Conservation (phyloP, 2,888 invertebrate genomes). For the Pheosia tremula region DNA sequence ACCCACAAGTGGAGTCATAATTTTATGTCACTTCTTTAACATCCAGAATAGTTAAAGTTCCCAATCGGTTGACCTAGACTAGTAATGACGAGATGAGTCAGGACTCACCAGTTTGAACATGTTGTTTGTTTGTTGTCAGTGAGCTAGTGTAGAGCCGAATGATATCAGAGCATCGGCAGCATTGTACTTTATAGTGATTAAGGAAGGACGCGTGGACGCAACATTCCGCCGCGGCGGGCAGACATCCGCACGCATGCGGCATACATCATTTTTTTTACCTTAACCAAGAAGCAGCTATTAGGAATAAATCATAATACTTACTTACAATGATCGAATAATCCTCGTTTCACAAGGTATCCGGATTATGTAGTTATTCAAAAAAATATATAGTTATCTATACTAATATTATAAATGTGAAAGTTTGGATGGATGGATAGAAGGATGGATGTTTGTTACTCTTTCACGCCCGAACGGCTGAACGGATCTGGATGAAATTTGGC, state of each 20-base stretch:
- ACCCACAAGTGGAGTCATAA: too few relatives aligned
- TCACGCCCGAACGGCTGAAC: too few relatives aligned
- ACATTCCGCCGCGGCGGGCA: constrained; percentile 5
- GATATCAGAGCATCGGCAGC: constrained; percentile 25
- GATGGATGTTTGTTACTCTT: too few relatives aligned
- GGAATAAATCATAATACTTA: too few relatives aligned
- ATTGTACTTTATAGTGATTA: constrained; percentile 39
- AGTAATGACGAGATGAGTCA: background rate
- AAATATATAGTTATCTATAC: too few relatives aligned
- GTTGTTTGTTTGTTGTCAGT: constrained; percentile 30
- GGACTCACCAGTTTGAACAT: constrained; percentile 69
- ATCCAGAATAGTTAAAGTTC: background rate
- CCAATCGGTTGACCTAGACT: background rate
- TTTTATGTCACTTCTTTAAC: too few relatives aligned
- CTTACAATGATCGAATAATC: too few relatives aligned
- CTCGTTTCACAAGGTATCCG: too few relatives aligned
- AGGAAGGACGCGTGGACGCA: constrained; percentile 40
- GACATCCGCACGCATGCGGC: background rate
- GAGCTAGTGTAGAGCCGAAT: constrained; percentile 35
- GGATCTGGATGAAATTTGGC: too few relatives aligned
- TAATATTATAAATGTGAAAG: too few relatives aligned
- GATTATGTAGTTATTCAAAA: too few relatives aligned
- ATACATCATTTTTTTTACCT: constrained; percentile 1
- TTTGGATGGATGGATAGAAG: too few relatives aligned
- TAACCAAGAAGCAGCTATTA: background rate